These are phyloP conservation scores for Gymnorhina tibicen DNA, from an alignment of 2,113 vertebrate genomes.

Conservation along the genomic window DNA sequence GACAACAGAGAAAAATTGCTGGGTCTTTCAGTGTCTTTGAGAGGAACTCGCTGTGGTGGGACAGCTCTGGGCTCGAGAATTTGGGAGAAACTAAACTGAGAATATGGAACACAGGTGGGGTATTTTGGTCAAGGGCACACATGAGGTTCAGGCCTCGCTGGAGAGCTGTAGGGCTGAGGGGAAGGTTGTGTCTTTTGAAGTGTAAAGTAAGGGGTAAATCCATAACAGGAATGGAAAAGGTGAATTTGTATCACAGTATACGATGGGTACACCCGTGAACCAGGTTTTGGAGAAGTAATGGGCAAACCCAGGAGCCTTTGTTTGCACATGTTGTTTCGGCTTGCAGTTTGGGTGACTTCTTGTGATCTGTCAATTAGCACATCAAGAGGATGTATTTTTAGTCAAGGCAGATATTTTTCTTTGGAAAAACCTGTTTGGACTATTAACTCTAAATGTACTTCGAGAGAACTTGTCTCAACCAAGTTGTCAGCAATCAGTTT, in stretches of 20 bases:
- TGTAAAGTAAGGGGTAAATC: not conserved
- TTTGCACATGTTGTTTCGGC: not conserved
- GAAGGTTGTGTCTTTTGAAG: not conserved
- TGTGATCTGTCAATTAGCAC: not conserved
- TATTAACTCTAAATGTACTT: not conserved
- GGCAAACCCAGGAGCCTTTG: not conserved
- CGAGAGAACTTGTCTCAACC: not conserved
- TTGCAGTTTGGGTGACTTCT: not conserved
- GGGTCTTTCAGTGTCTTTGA: not conserved
- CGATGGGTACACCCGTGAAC: not conserved
- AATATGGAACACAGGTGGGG: not conserved
- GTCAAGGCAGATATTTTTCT: not conserved
- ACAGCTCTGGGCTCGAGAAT: not conserved
- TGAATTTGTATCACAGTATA: fast-evolving
- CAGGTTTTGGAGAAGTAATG: not conserved
- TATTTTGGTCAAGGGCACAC: not conserved
- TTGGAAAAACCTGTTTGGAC: not conserved
- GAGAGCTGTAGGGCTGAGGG: not conserved
- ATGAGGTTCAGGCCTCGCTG: fast-evolving
- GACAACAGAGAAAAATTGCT: not conserved
- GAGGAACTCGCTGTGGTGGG: not conserved
- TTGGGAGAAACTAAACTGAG: not conserved
- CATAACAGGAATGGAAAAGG: not conserved
- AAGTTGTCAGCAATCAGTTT: not conserved
- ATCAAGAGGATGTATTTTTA: constrained; percentile 14